Percentiles rank a stretch among this genome's conserved stretches.
phyloP scores from a whole-genome alignment of 2,888 invertebrate species.

The Zeuzera pyrina region DNA sequence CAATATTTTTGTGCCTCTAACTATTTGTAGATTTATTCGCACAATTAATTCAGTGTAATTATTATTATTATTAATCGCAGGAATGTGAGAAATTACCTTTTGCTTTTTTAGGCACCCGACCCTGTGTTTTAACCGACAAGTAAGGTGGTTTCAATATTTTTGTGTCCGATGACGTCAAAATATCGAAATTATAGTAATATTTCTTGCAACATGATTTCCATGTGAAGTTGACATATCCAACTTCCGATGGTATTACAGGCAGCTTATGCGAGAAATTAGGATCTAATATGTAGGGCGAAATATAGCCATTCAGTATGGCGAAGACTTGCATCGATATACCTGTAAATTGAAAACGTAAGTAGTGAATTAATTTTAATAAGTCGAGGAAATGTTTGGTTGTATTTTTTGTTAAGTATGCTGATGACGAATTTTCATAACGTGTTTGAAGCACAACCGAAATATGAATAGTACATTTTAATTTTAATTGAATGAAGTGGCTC shows the following conservation, averaged over 20 bases:
- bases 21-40: slow-evolving; percentile 1
- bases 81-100: slow-evolving; percentile 75
- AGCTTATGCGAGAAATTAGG: slow-evolving; percentile 92
- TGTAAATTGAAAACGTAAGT: slow-evolving; percentile 50
- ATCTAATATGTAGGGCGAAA: slow-evolving; percentile 88
- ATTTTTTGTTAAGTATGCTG: no score
- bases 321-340: slow-evolving; percentile 91
- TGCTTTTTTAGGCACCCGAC: slow-evolving; percentile 87
- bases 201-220: slow-evolving; percentile 89
- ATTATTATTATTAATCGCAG: neutral
- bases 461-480: no score
- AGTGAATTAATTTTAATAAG: no score
- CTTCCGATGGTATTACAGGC: slow-evolving; percentile 93
- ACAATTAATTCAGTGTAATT: slow-evolving; percentile 1
- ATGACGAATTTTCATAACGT: no score
- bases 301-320: slow-evolving; percentile 90
- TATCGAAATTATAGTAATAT: slow-evolving; percentile 90
- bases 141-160: slow-evolving; percentile 89
- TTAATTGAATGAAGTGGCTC: no score
- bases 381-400: no score
- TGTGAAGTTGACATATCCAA: slow-evolving; percentile 91
- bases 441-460: no score
- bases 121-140: slow-evolving; percentile 88
- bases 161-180: slow-evolving; percentile 87
- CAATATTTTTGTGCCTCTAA: no score